Evolutionary conservation across 1,140 invertebrate genomes (phyloP), one percentile per base, ranked within the genome.

Genomic region (Varroa destructor): DNA sequence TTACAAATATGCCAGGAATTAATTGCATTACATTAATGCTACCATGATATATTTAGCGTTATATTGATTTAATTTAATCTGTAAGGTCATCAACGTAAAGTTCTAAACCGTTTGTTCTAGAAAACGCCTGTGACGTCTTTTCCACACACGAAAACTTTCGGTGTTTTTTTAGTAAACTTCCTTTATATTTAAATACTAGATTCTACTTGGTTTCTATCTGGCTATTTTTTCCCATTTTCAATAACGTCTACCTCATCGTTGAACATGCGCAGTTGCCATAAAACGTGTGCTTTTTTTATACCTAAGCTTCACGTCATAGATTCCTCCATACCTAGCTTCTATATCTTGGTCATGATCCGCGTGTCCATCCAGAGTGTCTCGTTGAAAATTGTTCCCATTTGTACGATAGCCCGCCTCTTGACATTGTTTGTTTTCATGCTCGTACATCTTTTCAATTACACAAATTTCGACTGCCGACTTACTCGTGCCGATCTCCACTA

Each of bases 401-500:
- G 43, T 14, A 12, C 72, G 36, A 56, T 36, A 36, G 43, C 43
- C 40, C 72, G 42, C 55, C 75, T 79, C 78, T 75, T 76, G 72
- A 77, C 78, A 72, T 79, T 75, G 25, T 77, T 78, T 25, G 14
- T 42, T 43, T 71, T 73, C 70, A 25, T 73, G 42, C 75, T 83
- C 79, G 71, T 80, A 78, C 55, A 84, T 83, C 72, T 81, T 83
- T 55, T 75, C 77, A 72, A 83, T 81, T 40, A 83, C 76, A 40
- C 75, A 76, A 72, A 76, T 79, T 74, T 83, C 82, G 12, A 82
- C 73, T 72, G 78, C 77, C 40, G 79, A 79, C 72, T 79, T 80
- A 70, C 78, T 76, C 55, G 82, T 76, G 37, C 79, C 79, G 75
- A 82, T 84, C 75, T 84, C 82, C 72, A 84, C 72, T 56, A 84